phyloP scores from a whole-genome alignment of 2,888 invertebrate species.

The Andricus curvator region DNA sequence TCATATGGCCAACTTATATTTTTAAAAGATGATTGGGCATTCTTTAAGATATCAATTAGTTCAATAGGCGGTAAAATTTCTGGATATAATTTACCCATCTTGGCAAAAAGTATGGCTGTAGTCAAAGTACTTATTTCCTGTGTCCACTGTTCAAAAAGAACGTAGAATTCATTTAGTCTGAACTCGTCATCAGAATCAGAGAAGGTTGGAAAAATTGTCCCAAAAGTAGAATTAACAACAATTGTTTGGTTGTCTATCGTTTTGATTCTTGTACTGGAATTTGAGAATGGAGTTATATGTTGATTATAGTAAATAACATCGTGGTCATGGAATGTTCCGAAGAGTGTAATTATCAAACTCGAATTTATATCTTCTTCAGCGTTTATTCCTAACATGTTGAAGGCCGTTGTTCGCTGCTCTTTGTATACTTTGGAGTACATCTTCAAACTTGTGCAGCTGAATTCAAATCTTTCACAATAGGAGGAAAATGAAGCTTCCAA shows the following conservation, averaged over 20 bases:
- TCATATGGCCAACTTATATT: not conserved
- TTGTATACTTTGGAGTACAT: not conserved
- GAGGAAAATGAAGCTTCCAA: not conserved
- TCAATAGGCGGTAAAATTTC: not conserved
- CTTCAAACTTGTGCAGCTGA: not conserved
- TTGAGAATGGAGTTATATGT: not conserved
- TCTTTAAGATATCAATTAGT: not conserved
- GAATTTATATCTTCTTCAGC: not conserved
- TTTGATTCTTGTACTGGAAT: not conserved
- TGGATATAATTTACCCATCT: not conserved
- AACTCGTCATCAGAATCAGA: not conserved
- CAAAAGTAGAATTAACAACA: not conserved
- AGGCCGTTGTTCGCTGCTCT: not conserved
- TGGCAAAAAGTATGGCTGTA: not conserved
- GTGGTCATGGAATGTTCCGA: not conserved
- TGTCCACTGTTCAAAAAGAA: not conserved
- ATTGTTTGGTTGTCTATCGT: not conserved
- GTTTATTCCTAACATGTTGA: not conserved
- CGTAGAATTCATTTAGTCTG: not conserved
- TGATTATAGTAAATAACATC: not conserved
- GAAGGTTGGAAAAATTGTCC: not conserved
- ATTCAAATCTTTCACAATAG: not conserved
- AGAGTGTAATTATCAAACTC: not conserved
- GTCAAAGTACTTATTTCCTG: not conserved
- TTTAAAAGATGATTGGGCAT: not conserved